Evolutionary conservation across 2,797 vertebrate species (phyloP).

Genomic region (Clarias platycephalus): DNA sequence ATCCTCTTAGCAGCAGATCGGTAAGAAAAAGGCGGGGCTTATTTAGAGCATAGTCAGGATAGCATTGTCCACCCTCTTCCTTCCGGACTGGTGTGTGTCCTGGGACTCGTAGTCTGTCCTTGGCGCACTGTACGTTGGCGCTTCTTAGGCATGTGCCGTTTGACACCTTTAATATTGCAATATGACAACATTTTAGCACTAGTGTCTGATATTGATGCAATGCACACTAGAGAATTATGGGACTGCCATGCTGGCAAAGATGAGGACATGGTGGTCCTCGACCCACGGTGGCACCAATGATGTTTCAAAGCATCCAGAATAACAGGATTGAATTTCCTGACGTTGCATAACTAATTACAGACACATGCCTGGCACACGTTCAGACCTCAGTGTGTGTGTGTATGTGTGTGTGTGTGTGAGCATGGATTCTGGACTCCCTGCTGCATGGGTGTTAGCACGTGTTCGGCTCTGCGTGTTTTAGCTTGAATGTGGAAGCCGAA

Average conservation of each 20-base stretch:
- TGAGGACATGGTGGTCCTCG: neutral
- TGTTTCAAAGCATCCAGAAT: slow-evolving; percentile 49
- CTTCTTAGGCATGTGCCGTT: slow-evolving; percentile 15
- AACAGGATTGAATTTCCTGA: slow-evolving; percentile 32
- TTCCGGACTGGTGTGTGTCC: slow-evolving; percentile 52
- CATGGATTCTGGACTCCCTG: slow-evolving; percentile 18
- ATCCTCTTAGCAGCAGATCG: slow-evolving; percentile 63
- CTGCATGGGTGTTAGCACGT: slow-evolving; percentile 23
- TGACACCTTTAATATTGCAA: neutral
- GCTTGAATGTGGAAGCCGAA: slow-evolving; percentile 22
- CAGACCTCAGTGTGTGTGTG: slow-evolving; percentile 20
- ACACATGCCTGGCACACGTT: slow-evolving; percentile 6
- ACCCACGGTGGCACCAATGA: slow-evolving; percentile 12
- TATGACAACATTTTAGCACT: neutral
- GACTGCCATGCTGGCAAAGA: neutral
- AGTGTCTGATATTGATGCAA: neutral
- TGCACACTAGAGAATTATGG: neutral
- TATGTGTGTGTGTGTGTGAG: slow-evolving; percentile 27
- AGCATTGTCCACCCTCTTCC: slow-evolving; percentile 60
- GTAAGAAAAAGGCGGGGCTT: slow-evolving; percentile 56
- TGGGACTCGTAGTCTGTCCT: neutral
- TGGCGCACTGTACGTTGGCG: neutral
- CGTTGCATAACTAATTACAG: slow-evolving; percentile 31
- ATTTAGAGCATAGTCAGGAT: slow-evolving; percentile 5
- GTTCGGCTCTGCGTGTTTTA: slow-evolving; percentile 34